Evolutionary conservation across 2,797 vertebrate genomes (phyloP).

Genomic region (Picus viridis): DNA sequence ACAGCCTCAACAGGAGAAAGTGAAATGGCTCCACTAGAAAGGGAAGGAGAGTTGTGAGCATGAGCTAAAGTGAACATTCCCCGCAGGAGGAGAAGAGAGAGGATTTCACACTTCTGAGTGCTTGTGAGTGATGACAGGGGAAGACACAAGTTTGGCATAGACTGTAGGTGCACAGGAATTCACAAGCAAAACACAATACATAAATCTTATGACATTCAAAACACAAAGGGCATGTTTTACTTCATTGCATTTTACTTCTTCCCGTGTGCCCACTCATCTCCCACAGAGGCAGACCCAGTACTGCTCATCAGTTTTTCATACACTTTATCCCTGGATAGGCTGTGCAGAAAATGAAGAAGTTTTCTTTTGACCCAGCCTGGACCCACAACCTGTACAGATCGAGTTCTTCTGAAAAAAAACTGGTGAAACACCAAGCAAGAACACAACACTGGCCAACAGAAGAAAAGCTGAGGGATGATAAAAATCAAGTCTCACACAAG

Average conservation of each 20-base stretch:
- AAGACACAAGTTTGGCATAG: background rate
- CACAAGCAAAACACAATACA: background rate
- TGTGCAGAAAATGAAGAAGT: background rate
- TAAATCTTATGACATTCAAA: background rate
- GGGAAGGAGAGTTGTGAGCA: background rate
- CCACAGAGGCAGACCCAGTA: background rate
- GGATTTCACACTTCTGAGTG: background rate
- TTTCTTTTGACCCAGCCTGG: background rate
- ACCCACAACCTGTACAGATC: background rate
- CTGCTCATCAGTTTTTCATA: background rate
- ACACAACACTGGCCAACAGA: background rate
- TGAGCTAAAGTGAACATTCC: background rate
- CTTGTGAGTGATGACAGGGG: background rate
- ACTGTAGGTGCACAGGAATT: background rate
- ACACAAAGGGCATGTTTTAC: background rate
- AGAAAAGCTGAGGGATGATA: conserved; percentile 34
- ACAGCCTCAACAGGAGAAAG: background rate
- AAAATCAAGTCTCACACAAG: conserved; percentile 46
- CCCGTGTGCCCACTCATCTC: background rate
- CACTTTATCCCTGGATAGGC: background rate
- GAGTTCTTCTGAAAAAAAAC: background rate
- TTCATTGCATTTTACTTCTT: background rate
- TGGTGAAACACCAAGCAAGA: background rate
- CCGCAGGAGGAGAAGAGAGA: background rate
- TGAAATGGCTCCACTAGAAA: background rate